These are phyloP conservation scores for Phortica okadai DNA, from an alignment of 2,888 invertebrate genomes.

Conservation along the genomic window DNA sequence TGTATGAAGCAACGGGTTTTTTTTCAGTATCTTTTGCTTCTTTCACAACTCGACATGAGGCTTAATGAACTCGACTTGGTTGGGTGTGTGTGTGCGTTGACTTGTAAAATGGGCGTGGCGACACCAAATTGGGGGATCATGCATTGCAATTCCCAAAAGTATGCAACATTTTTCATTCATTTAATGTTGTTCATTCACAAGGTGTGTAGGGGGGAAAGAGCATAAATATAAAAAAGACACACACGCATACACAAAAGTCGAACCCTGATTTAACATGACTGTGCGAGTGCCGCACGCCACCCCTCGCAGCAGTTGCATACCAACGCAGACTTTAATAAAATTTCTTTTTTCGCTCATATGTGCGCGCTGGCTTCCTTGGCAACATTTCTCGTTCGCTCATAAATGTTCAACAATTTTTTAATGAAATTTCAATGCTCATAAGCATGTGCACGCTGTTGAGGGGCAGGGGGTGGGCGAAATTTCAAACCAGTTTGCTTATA, in stretches of 20 bases:
- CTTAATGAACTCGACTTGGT: slow-evolving; percentile 23
- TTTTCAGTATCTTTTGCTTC: neutral
- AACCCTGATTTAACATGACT: no score
- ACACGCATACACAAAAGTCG: no score
- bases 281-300: neutral
- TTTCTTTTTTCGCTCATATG: neutral
- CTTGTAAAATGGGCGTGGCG: slow-evolving; percentile 10
- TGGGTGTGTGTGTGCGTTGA: neutral
- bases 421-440: slow-evolving; percentile 20
- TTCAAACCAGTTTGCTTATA: neutral
- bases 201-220: no score
- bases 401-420: slow-evolving; percentile 14
- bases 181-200: neutral
- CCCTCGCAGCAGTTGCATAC: neutral
- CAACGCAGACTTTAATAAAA: neutral
- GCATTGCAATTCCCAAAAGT: slow-evolving; percentile 8
- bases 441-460: neutral
- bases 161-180: slow-evolving; percentile 11
- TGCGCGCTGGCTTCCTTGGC: neutral
- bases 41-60: neutral
- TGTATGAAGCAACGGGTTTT: neutral
- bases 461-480: neutral
- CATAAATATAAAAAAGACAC: no score
- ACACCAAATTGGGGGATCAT: neutral
- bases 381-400: slow-evolving; percentile 8